Conservation (phyloP, 1,140 invertebrate species). For the Pectinophora gossypiella region DNA sequence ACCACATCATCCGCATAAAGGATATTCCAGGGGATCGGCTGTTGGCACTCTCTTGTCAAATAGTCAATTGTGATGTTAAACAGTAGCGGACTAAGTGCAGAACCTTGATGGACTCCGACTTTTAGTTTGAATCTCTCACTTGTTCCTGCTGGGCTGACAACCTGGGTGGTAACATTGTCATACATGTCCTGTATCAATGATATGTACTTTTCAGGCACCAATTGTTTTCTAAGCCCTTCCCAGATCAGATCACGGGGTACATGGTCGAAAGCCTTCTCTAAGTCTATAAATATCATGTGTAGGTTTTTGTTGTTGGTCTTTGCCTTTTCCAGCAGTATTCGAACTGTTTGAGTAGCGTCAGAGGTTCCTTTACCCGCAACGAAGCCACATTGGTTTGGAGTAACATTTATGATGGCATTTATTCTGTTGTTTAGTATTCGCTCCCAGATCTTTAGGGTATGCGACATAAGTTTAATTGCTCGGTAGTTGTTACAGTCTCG, state of each 20-base stretch:
- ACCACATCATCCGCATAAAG: conserved; percentile 1
- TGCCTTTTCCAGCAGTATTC: background rate
- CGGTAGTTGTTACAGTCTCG: background rate
- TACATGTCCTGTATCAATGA: background rate
- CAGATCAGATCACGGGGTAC: background rate
- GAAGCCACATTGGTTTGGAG: background rate
- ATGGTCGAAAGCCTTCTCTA: background rate
- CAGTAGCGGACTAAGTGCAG: background rate
- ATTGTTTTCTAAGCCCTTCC: background rate
- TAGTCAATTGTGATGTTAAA: background rate
- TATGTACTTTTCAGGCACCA: background rate
- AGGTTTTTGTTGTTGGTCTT: background rate
- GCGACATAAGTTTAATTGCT: conserved; percentile 4
- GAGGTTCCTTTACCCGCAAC: background rate
- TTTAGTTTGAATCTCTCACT: background rate
- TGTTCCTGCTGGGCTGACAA: background rate
- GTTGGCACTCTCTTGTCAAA: background rate
- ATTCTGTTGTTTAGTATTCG: background rate
- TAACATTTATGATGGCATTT: background rate
- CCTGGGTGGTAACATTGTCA: background rate
- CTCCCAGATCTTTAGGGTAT: conserved; percentile 8
- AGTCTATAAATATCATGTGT: background rate
- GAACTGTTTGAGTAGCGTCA: background rate
- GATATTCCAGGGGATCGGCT: background rate
- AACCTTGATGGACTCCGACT: background rate